These are phyloP conservation scores for Drosophila repletoides DNA, from an alignment of 1,140 invertebrate genomes.

Conservation along the genomic window DNA sequence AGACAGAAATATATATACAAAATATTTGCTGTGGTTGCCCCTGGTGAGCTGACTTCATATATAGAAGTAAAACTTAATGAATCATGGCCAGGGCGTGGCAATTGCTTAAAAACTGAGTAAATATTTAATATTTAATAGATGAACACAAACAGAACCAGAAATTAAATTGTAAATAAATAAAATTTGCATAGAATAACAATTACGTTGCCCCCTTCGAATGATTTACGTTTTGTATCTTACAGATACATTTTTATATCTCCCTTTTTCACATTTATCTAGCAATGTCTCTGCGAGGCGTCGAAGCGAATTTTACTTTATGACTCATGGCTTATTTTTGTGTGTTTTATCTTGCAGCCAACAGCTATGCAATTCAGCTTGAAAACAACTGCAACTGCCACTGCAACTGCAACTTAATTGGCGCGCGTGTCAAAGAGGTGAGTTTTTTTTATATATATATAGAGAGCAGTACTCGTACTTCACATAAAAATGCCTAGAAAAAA, in stretches of 20 bases:
- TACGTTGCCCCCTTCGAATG: too few species aligned
- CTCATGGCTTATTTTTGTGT: conserved; percentile 44
- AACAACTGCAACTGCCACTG: conserved; percentile 35
- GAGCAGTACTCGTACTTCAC: too few species aligned
- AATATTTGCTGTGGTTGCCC: conserved; percentile 36
- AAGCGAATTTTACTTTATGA: conserved; percentile 68
- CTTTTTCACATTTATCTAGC: conserved; percentile 21
- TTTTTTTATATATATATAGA: too few species aligned
- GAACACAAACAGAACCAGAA: conserved; percentile 2
- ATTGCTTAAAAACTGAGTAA: conserved; percentile 17
- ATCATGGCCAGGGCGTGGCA: conserved; percentile 11
- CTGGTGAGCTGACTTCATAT: conserved; percentile 28
- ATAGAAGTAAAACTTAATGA: conserved; percentile 31
- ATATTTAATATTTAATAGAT: conserved; percentile 47
- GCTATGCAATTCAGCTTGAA: conserved; percentile 27
- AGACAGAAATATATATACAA: conserved; percentile 9
- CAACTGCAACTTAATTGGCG: conserved; percentile 60
- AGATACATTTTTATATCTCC: conserved; percentile 59
- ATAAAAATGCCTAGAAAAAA: too few species aligned
- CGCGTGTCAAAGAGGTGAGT: conserved; percentile 68
- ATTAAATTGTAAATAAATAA: conserved; percentile 56
- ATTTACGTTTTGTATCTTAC: conserved; percentile 61
- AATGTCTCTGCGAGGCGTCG: conserved; percentile 46
- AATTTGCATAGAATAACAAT: conserved; percentile 68
- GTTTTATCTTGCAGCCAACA: conserved; percentile 23